phyloP scores from a whole-genome alignment of 1,140 invertebrate genomes.

The Pollicipes pollicipes region DNA sequence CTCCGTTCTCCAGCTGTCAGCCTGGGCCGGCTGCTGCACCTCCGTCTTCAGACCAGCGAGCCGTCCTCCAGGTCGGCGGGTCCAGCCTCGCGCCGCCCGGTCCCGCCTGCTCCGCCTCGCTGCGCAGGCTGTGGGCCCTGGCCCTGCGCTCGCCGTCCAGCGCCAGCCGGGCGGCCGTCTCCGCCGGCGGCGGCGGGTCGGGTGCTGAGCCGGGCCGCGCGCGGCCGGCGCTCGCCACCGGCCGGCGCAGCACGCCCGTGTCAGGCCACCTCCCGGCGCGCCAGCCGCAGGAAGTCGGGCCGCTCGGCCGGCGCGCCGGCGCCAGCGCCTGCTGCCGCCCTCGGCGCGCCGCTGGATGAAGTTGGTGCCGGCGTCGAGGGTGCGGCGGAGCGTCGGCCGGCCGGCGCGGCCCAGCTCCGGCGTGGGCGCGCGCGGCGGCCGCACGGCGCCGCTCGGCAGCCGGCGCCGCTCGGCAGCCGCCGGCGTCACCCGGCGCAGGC shows the following conservation, averaged over 20 bases:
- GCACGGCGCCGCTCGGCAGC: not conserved
- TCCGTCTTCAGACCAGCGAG: no score
- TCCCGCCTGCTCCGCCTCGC: not conserved
- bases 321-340: constrained; percentile 21
- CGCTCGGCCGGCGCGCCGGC: no score
- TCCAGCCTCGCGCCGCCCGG: no score
- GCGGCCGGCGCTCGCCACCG: no score
- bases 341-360: constrained; percentile 26
- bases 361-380: constrained; percentile 12
- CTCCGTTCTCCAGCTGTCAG: no score
- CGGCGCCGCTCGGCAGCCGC: not conserved
- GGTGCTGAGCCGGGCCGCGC: no score
- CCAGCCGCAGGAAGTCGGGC: not conserved
- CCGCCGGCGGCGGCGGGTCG: no score
- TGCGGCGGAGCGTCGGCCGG: constrained; percentile 19
- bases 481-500: not conserved
- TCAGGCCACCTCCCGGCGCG: not conserved
- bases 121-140: not conserved
- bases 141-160: not conserved
- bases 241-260: no score
- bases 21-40: no score
- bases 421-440: not conserved
- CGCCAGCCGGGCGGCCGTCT: no score
- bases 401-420: constrained; percentile 6
- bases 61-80: no score